Evolutionary conservation across 2,113 vertebrate genomes (phyloP), one percentile per base, ranked within the genome.

Genomic region (Callocephalon fimbriatum): DNA sequence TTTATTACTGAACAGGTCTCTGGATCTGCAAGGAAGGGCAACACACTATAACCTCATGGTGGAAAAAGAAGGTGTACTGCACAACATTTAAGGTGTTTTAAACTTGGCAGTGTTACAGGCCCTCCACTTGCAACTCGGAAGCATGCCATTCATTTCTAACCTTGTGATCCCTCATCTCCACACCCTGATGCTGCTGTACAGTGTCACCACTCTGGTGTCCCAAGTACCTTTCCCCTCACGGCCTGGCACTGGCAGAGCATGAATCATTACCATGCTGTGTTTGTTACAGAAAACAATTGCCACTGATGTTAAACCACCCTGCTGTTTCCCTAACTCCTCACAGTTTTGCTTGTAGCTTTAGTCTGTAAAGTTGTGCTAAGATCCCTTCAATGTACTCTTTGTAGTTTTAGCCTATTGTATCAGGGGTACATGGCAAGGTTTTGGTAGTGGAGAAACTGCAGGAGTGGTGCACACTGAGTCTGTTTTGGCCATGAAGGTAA

Each of bases 71-170:
- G 27, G 2, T 4, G 4, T 82, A 0, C 38, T 71, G 7, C 4
- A 45, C 9, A 4, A 37, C 25, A 23, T 2, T 58, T 29, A 19
- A 29, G 14, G 12, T 54, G 26, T 8, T 70, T 73, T 53, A 74
- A 51, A 82, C 29, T 29, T 40, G 9, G 4, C 42, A 42, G 12
- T 31, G 9, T 19, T 66, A 71, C 42, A 37, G 11, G 22, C 2
- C 18, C 26, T 45, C 4, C 10, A 45, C 8, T 12, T 53, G 19
- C 10, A 23, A 22, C 11, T 78, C 2, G 0, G 25, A 37, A 68
- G 8, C 6, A 11, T 29, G 7, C 6, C 12, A 3, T 58, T 75
- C 11, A 12, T 45, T 88, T 75, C 5, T 5, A 32, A 12, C 7
- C 10, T 66, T 23, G 8, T 31, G 15, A 16, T 48, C 44, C 50